A percentile compares a stretch with the other conserved stretches of the same genome.
phyloP scores from a whole-genome alignment of 2,888 invertebrate genomes.

The Lepeophtheirus nordmannii region DNA sequence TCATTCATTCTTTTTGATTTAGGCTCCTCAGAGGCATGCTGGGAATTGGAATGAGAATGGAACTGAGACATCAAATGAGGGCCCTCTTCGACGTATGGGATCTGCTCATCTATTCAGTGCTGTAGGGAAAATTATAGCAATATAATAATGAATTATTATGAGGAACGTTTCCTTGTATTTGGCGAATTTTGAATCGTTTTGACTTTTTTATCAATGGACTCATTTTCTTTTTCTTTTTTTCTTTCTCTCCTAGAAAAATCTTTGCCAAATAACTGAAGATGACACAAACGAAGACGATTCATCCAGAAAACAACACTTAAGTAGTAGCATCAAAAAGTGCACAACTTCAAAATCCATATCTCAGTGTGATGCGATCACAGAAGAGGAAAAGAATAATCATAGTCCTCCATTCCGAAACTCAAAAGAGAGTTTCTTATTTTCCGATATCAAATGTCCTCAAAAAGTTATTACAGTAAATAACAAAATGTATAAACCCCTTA shows the following conservation, averaged over 20 bases:
- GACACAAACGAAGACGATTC: too few species aligned
- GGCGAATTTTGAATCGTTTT: too few species aligned
- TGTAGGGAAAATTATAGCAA: neutral
- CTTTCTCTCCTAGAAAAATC: neutral
- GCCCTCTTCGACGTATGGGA: neutral
- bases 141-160: too few species aligned
- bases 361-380: neutral
- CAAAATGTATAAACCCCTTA: conserved; percentile 53
- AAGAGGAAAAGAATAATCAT: neutral
- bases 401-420: neutral
- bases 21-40: too few species aligned
- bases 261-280: neutral
- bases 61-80: neutral
- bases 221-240: neutral
- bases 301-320: too few species aligned
- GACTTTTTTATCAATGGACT: too few species aligned
- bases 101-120: neutral
- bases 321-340: too few species aligned
- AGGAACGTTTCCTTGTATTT: too few species aligned
- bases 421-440: neutral
- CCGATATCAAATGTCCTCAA: neutral
- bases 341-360: too few species aligned
- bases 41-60: too few species aligned
- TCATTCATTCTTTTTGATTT: too few species aligned
- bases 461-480: conserved; percentile 43